Percentiles rank a stretch among this genome's conserved stretches.
These are phyloP conservation scores for Cygnus atratus DNA, from an alignment of 2,113 vertebrate species.

Conservation along the genomic window DNA sequence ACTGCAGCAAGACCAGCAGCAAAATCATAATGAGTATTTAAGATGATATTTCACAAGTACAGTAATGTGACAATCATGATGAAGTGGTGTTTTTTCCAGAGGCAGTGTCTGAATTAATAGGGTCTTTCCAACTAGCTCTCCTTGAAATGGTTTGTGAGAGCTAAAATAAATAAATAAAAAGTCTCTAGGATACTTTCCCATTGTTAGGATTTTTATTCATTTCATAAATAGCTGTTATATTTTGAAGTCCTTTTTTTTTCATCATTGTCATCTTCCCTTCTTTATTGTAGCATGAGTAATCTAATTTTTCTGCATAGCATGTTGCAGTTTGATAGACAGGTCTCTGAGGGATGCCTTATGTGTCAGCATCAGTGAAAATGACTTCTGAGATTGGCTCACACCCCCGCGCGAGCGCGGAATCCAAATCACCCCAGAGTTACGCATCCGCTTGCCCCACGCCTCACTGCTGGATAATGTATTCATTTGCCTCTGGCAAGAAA, in stretches of 20 bases:
- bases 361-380: slow-evolving; percentile 74
- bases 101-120: slow-evolving; percentile 32
- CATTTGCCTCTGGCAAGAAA: slow-evolving; percentile 76
- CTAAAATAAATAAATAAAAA: background rate
- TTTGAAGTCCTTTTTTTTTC: slow-evolving; percentile 24
- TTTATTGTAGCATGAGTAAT: slow-evolving; percentile 72
- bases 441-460: slow-evolving; percentile 50
- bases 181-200: background rate
- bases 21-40: slow-evolving; percentile 15
- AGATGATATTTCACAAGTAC: slow-evolving; percentile 30
- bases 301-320: slow-evolving; percentile 73
- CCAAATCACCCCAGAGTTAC: slow-evolving; percentile 69
- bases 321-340: slow-evolving; percentile 73
- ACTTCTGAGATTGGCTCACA: slow-evolving; percentile 73
- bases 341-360: slow-evolving; percentile 70
- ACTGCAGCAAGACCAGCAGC: slow-evolving; percentile 47
- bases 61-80: slow-evolving; percentile 25
- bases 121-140: background rate
- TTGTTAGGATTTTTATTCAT: slow-evolving; percentile 22
- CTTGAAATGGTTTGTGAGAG: slow-evolving; percentile 1
- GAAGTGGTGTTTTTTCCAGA: slow-evolving; percentile 23
- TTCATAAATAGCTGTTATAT: slow-evolving; percentile 45
- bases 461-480: slow-evolving; percentile 76
- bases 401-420: slow-evolving; percentile 66
- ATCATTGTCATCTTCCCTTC: slow-evolving; percentile 30